Evolutionary conservation across 2,888 invertebrate species (phyloP).

Genomic region (Ichneumoninae sp.): DNA sequence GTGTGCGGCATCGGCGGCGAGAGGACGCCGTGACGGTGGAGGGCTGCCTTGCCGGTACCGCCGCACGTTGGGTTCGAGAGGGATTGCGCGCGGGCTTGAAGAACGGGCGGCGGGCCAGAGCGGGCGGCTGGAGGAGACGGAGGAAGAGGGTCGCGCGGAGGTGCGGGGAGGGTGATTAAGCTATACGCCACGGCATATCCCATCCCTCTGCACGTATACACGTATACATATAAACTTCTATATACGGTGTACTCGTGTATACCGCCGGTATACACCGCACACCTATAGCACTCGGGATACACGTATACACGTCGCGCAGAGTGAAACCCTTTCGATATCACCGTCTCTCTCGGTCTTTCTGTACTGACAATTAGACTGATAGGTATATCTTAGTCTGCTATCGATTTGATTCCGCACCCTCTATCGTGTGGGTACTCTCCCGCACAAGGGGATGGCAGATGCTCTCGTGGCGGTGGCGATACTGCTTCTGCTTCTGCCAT

Average conservation of each 20-base stretch:
- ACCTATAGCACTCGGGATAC: conserved; percentile 9
- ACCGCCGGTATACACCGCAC: conserved; percentile 8
- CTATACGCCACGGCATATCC: conserved; percentile 86
- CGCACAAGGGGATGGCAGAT: conserved; percentile 50
- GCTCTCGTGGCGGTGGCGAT: conserved; percentile 35
- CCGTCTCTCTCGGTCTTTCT: conserved; percentile 83
- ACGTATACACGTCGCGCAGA: conserved; percentile 49
- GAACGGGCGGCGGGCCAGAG: conserved; percentile 73
- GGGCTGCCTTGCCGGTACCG: conserved; percentile 64
- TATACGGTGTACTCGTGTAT: conserved; percentile 32
- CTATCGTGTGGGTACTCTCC: conserved; percentile 81
- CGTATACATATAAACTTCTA: conserved; percentile 16
- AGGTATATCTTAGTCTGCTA: conserved; percentile 84
- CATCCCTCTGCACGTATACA: conserved; percentile 64
- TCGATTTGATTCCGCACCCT: conserved; percentile 83
- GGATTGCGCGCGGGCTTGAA: conserved; percentile 67
- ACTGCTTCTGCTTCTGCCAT: conserved; percentile 43
- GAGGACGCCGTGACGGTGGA: conserved; percentile 64
- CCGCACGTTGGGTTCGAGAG: conserved; percentile 65
- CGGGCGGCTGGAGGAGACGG: conserved; percentile 68
- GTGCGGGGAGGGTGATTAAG: conserved; percentile 85
- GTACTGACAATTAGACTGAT: conserved; percentile 85
- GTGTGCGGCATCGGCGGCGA: conserved; percentile 66
- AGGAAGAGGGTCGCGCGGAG: conserved; percentile 67
- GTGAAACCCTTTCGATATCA: conserved; percentile 77